These are phyloP conservation scores for Haemorhous mexicanus DNA, from an alignment of 2,113 vertebrate species.

Conservation along the genomic window DNA sequence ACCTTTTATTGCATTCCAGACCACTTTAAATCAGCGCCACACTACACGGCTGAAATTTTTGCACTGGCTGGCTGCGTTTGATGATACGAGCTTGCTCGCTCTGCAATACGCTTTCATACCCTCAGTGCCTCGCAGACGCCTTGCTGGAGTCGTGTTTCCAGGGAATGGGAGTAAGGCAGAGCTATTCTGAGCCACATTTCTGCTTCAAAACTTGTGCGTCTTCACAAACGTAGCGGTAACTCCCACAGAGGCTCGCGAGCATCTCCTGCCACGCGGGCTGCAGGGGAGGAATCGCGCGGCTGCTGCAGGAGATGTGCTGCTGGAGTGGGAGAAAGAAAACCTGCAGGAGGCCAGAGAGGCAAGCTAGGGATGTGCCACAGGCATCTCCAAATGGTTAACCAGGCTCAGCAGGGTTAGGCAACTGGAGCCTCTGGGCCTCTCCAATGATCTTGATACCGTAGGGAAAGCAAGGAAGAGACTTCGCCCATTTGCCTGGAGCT, in stretches of 20 bases:
- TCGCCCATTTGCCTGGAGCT: background rate
- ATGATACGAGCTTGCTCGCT: background rate
- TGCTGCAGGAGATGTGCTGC: slow-evolving; percentile 10
- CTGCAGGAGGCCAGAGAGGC: background rate
- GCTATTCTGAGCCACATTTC: slow-evolving; percentile 13
- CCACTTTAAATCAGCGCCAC: background rate
- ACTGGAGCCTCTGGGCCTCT: background rate
- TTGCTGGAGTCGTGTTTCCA: background rate
- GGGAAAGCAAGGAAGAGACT: background rate
- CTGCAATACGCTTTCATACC: background rate
- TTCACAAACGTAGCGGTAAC: background rate
- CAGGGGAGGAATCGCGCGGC: background rate
- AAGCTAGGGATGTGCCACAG: background rate
- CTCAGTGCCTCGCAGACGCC: background rate
- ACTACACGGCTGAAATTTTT: background rate
- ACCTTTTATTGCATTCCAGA: slow-evolving; percentile 12
- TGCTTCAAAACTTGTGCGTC: background rate
- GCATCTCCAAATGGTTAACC: background rate
- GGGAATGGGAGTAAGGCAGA: slow-evolving; percentile 24
- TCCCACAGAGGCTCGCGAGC: slow-evolving; percentile 16
- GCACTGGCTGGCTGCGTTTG: background rate
- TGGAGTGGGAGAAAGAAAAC: background rate
- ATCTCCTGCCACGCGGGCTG: background rate
- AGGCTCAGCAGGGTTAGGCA: background rate
- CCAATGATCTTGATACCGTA: accelerated